Base-by-base conservation (phyloP, 1,140 invertebrate species). In the Adoxophyes honmai region DNA sequence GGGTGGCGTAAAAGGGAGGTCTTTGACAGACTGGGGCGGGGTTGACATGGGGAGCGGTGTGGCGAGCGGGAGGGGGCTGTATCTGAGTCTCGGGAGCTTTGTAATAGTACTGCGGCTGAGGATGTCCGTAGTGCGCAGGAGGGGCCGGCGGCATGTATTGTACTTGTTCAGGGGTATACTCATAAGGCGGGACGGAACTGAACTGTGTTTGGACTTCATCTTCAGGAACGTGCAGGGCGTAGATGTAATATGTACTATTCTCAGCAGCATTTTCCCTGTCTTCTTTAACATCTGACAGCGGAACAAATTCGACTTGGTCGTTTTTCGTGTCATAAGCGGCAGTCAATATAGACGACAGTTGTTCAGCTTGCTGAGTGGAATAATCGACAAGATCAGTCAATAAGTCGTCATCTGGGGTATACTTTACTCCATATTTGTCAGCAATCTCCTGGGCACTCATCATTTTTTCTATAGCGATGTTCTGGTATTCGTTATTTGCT, bases 391-490 rank as follows among this genome's bases (percentile, higher is more conserved):
- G 51, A 16, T 86, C 81, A 34, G 78, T 61, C 5, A 88, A 55
- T 10, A 86, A 75, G 69, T 86, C 82, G 4, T 81, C 68, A 48
- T 88, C 86, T 9, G 86, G 81, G 48, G 66, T 76, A 59, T 81
- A 88, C 35, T 78, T 74, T 14, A 88, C 73, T 7, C 79, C 79
- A 55, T 70, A 88, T 68, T 88, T 86, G 18, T 88, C 81, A 52
- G 85, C 83, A 10, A 88, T 88, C 67, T 88, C 80, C 71, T 88
- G 83, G 35, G 86, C 86, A 9, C 73, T 72, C 83, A 88, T 86
- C 83, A 88, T 84, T 63, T 88, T 88, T 10, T 88, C 86, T 14
- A 88, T 88, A 0, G 81, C 81, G 18, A 86, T 76, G 34, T 86
- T 88, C 55, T 88, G 85, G 48, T 79, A 81, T 66, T 88, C 85